Base-by-base conservation (phyloP, 2,888 invertebrate species). In the Stenotaenia linearis region DNA sequence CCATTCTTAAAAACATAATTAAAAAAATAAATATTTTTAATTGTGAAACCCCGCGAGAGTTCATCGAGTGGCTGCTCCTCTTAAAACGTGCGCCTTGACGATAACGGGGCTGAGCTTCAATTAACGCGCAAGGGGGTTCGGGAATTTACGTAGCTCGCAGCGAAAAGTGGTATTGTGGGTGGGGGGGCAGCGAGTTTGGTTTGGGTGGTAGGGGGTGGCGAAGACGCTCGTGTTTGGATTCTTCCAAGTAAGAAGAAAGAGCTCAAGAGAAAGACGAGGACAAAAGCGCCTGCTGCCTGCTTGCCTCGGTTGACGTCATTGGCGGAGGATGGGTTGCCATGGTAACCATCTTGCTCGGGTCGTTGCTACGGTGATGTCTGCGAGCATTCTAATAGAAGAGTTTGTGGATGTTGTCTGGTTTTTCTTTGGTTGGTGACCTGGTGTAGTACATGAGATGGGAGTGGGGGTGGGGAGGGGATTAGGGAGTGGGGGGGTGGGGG, bases 231-330 rank as follows among this genome's bases (percentile, higher is more conserved):
- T 61, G 61, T 61, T 61, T 61, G 61, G 61, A 61, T 61, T 61
- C 61, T 61, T 10, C 61, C 61, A 61, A 61, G 61, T 61, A 61
- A 61, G 61, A 61, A 61, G 75, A 32, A 75, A 32, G 75, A 75
- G 37, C 75, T 75, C 75, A 75, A 35, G 75, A 75, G 32, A 75
- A 75, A 75, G 37, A 75, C 75, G 75, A 75, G 75, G 75, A 37
- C 32, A 75, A 75, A 75, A 75, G 75, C 75, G 75, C 75, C 35
- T 75, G 75, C 37, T 75, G 56, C 56, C 56, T 15, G 61, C 61
- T 61, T 61, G 61, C 61, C 25, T 25, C 61, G 61, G 25, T 61
- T 61, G 61, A 61, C 61, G 61, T 61, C 61, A 61, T 23, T 25
- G 61, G 9, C 61, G 21, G 61, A 7, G 45, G 45, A 45, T 45